Evolutionary conservation across 2,113 vertebrate genomes (phyloP).

Genomic region (Cichladusa arquata): DNA sequence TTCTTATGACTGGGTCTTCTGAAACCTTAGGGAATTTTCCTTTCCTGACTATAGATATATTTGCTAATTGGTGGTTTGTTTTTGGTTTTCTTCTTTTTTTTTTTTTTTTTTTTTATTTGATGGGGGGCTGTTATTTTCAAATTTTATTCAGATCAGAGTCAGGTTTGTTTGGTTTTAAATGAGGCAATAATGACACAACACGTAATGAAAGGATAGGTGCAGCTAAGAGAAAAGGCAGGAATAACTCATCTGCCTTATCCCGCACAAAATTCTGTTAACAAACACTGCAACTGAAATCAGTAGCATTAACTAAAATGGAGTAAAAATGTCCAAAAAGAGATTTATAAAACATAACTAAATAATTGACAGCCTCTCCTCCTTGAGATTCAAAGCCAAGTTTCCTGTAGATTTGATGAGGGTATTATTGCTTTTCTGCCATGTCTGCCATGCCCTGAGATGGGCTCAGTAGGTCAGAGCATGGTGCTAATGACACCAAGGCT

Average conservation of each 20-base stretch:
- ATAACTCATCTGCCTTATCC: not conserved
- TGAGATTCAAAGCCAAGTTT: not conserved
- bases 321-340: not conserved
- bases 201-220: not conserved
- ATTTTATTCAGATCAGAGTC: not conserved
- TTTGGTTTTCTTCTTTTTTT: not conserved
- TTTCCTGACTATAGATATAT: not conserved
- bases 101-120: no score
- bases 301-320: not conserved
- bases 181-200: not conserved
- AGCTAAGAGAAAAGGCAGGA: not conserved
- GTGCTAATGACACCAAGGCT: not conserved
- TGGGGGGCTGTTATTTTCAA: not conserved
- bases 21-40: not conserved
- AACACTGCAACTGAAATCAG: not conserved
- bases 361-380: not conserved
- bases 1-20: not conserved
- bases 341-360: not conserved
- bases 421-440: not conserved
- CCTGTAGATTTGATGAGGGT: not conserved
- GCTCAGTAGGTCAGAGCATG: not conserved
- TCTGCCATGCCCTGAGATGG: not conserved
- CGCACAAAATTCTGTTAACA: not conserved
- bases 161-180: not conserved
- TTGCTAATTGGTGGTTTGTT: not conserved